Percentiles rank a stretch among this genome's conserved stretches.
phyloP scores from a whole-genome alignment of 2,888 invertebrate genomes.

The Lobophora halterata region DNA sequence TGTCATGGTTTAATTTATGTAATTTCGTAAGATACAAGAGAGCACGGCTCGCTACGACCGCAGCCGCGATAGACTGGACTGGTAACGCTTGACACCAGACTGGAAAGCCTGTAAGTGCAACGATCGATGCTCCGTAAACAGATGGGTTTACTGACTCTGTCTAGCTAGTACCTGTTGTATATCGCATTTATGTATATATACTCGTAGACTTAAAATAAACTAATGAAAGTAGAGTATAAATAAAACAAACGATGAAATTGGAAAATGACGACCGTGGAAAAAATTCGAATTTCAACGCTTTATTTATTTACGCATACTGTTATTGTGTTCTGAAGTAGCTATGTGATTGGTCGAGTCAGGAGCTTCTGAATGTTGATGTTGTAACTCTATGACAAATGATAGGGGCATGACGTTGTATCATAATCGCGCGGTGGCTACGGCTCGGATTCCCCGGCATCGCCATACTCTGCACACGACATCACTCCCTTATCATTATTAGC shows the following conservation, averaged over 20 bases:
- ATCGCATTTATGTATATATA: conserved; percentile 1
- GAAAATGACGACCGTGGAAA: conserved; percentile 9
- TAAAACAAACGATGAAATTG: conserved; percentile 5
- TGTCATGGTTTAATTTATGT: conserved; percentile 48
- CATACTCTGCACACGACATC: conserved; percentile 42
- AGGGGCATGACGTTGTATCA: conserved; percentile 44
- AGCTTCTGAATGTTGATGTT: conserved; percentile 33
- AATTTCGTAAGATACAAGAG: conserved; percentile 34
- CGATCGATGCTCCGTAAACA: conserved; percentile 44
- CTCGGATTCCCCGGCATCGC: conserved; percentile 47
- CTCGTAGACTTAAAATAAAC: too few relatives aligned
- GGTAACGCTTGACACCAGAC: conserved; percentile 56
- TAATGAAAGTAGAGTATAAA: conserved; percentile 4
- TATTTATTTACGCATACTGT: conserved; percentile 1
- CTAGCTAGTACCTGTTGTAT: conserved; percentile 25
- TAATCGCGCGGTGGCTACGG: conserved; percentile 25
- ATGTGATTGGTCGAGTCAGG: conserved; percentile 29
- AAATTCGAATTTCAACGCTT: conserved; percentile 8
- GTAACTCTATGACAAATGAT: conserved; percentile 57
- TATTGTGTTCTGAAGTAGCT: conserved; percentile 18
- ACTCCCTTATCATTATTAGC: conserved; percentile 60
- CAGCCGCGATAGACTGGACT: conserved; percentile 59
- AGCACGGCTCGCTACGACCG: conserved; percentile 48
- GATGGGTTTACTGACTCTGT: conserved; percentile 38
- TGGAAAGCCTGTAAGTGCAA: conserved; percentile 64